Percentiles rank a stretch among this genome's conserved stretches.
phyloP scores from a whole-genome alignment of 2,797 vertebrate genomes.

The Coregonus suidteri region DNA sequence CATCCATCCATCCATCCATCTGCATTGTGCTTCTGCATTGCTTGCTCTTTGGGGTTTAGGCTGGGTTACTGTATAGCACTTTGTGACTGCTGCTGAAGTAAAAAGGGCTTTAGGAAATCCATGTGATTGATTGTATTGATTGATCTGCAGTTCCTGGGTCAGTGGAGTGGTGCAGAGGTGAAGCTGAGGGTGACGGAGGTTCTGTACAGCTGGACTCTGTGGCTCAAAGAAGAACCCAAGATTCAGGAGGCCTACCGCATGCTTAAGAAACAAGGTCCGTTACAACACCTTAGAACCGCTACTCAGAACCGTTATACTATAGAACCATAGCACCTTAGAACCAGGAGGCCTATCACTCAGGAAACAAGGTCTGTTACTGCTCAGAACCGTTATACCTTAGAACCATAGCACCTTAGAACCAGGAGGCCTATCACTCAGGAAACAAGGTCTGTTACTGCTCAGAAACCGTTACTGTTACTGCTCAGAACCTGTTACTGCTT shows the following conservation, averaged over 20 bases:
- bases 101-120: neutral
- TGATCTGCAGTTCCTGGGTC: slow-evolving; percentile 78
- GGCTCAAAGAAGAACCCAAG: slow-evolving; percentile 87
- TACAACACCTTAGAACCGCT: neutral
- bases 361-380: neutral
- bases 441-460: neutral
- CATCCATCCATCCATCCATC: too few relatives aligned
- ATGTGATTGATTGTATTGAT: neutral
- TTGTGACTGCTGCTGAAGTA: too few relatives aligned
- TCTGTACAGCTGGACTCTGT: slow-evolving; percentile 90
- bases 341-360: neutral
- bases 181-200: slow-evolving; percentile 84
- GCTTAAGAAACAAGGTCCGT: slow-evolving; percentile 91
- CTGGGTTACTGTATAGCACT: neutral
- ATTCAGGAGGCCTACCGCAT: slow-evolving; percentile 88
- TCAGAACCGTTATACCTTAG: neutral
- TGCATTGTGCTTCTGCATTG: too few relatives aligned
- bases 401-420: neutral
- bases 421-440: neutral
- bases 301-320: neutral
- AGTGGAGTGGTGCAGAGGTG: slow-evolving; percentile 82
- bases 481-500: neutral
- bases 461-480: neutral
- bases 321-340: neutral
- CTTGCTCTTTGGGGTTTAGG: too few relatives aligned